phyloP scores from a whole-genome alignment of 2,797 vertebrate genomes.

The Takifugu rubripes region DNA sequence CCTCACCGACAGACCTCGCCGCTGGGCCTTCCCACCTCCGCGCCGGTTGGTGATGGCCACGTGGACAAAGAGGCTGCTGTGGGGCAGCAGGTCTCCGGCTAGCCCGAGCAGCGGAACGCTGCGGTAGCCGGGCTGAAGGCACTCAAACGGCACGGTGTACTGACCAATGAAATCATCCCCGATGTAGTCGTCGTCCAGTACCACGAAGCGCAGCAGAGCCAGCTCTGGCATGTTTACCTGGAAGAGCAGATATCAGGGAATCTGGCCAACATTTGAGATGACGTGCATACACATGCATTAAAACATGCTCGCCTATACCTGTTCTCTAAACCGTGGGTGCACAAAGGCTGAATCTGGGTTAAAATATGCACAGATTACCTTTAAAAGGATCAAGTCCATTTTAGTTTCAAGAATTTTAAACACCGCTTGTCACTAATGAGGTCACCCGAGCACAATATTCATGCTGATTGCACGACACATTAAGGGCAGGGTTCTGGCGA shows the following conservation, averaged over 20 bases:
- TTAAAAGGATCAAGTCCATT: too few species aligned
- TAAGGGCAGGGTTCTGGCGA: too few species aligned
- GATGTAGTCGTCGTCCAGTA: constrained; percentile 96
- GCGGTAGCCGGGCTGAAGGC: constrained; percentile 92
- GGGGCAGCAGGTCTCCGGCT: constrained; percentile 86
- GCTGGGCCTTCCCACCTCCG: constrained; percentile 89
- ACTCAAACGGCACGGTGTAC: constrained; percentile 91
- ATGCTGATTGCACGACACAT: too few species aligned
- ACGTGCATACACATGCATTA: too few species aligned
- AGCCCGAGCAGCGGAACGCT: constrained; percentile 90
- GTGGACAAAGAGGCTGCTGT: constrained; percentile 91
- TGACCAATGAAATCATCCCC: constrained; percentile 98
- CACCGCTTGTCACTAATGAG: too few species aligned
- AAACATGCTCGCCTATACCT: too few species aligned
- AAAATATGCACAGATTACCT: too few species aligned
- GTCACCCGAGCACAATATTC: too few species aligned
- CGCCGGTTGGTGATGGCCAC: constrained; percentile 91
- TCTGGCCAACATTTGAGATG: neutral
- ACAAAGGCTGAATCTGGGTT: too few species aligned
- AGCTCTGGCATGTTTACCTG: constrained; percentile 92
- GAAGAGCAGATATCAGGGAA: constrained; percentile 4
- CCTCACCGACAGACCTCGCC: constrained; percentile 86
- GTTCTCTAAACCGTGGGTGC: too few species aligned
- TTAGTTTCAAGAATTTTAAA: too few species aligned
- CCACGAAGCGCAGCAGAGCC: constrained; percentile 93